phyloP scores from a whole-genome alignment of 2,113 vertebrate genomes.

The Motacilla tschutschensis region DNA sequence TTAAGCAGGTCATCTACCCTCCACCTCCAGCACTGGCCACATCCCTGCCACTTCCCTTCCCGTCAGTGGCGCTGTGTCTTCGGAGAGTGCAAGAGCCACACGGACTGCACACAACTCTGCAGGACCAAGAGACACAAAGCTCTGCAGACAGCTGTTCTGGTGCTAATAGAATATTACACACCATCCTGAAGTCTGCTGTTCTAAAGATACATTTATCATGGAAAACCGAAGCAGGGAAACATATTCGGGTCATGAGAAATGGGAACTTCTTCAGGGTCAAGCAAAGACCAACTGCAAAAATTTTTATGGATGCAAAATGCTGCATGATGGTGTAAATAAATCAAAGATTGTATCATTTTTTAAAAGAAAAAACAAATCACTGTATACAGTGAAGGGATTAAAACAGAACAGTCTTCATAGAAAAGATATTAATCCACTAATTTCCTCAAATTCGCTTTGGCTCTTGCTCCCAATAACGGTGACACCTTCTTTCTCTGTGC shows the following conservation, averaged over 20 bases:
- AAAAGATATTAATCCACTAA: neutral
- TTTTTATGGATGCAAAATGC: neutral
- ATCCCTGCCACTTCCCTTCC: neutral
- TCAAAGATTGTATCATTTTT: neutral
- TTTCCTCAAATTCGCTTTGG: neutral
- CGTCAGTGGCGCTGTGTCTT: fast-evolving
- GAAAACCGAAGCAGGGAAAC: neutral
- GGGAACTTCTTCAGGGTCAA: neutral
- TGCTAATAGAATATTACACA: neutral
- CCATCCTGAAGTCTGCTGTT: neutral
- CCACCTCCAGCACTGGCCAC: neutral
- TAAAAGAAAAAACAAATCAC: neutral
- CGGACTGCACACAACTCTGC: neutral
- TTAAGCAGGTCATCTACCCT: neutral
- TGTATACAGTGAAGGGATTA: neutral
- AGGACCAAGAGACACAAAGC: neutral
- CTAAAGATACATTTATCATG: neutral
- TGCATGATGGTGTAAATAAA: neutral
- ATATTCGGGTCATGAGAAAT: neutral
- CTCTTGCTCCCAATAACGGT: neutral
- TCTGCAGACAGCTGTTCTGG: neutral
- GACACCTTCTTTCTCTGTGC: neutral
- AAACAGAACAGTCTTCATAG: neutral
- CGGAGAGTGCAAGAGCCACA: neutral
- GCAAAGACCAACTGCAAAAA: neutral